These are phyloP conservation scores for Alcis repandata DNA, from an alignment of 2,888 invertebrate genomes.

Conservation along the genomic window DNA sequence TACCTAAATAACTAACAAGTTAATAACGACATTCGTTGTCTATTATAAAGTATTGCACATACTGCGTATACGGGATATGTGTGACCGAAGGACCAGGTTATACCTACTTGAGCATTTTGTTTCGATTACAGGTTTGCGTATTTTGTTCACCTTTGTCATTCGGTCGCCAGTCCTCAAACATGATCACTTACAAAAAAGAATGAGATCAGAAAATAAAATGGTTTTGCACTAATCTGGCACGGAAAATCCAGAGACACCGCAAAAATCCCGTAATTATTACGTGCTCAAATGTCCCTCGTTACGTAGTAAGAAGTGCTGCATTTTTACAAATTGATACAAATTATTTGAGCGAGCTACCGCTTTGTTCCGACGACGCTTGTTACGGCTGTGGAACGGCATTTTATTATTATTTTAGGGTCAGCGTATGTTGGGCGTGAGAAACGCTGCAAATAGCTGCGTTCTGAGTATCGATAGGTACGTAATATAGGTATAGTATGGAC, in stretches of 20 bases:
- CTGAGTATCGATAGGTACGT: no score
- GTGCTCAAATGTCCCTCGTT: slow-evolving; percentile 66
- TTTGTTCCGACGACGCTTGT: slow-evolving; percentile 86
- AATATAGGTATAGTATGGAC: no score
- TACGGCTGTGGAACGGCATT: slow-evolving; percentile 84
- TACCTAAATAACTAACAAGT: no score
- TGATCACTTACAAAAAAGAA: no score
- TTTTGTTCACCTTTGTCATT: no score
- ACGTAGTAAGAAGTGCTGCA: slow-evolving; percentile 73
- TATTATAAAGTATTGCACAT: no score
- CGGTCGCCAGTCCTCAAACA: no score
- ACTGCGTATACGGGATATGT: no score
- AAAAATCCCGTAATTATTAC: slow-evolving; percentile 70
- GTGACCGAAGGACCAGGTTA: no score
- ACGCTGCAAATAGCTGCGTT: slow-evolving; percentile 32
- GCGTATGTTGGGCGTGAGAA: slow-evolving; percentile 53
- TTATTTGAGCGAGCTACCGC: slow-evolving; percentile 85
- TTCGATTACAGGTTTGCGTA: no score
- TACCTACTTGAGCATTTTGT: no score
- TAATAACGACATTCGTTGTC: no score
- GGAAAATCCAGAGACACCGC: slow-evolving; percentile 18
- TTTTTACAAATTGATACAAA: slow-evolving; percentile 87
- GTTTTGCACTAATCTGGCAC: slow-evolving; percentile 18
- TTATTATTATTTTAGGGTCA: slow-evolving; percentile 77
- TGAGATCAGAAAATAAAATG: slow-evolving; percentile 3